Evolutionary conservation across 1,140 invertebrate species (phyloP), one percentile per base, ranked within the genome.

Genomic region (Tetranychus urticae): DNA sequence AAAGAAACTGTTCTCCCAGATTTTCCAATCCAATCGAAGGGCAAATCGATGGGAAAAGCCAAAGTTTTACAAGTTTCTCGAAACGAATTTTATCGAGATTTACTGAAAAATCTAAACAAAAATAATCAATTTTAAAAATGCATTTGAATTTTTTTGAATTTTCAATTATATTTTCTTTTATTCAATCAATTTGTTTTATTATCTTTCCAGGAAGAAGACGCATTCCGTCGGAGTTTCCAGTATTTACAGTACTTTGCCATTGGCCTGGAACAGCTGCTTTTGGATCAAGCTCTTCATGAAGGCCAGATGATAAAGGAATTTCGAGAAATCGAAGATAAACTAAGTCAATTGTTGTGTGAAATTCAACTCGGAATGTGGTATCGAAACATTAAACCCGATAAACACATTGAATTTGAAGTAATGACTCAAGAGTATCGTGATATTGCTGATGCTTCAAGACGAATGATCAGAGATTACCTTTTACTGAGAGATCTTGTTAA

Each of bases 401-500:
- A 67, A 0, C 77, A 80, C 65, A 73, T 81, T 59, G 37, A 14
- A 31, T 12, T 23, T 7, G 36, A 77, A 37, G 71, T 76, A 33
- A 82, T 84, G 80, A 65, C 69, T 3, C 60, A 70, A 14, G 71
- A 78, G 7, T 73, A 71, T 59, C 72, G 79, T 13, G 69, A 70
- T 14, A 68, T 77, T 62, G 65, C 67, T 2, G 66, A 68, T 13
- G 66, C 69, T 14, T 77, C 78, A 1, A 67, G 67, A 13, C 69
- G 77, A 14, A 74, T 77, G 61, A 64, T 80, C 1, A 73, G 81
- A 14, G 80, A 82, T 68, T 82, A 77, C 75, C 47, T 82, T 36
- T 81, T 83, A 62, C 77, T 80, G 65, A 72, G 80, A 42, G 80
- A 82, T 65, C 82, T 81, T 70, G 77, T 81, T 71, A 79, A 78